Evolutionary conservation across 2,797 vertebrate genomes (phyloP), one percentile per base, ranked within the genome.

Genomic region (Myioborus miniatus): DNA sequence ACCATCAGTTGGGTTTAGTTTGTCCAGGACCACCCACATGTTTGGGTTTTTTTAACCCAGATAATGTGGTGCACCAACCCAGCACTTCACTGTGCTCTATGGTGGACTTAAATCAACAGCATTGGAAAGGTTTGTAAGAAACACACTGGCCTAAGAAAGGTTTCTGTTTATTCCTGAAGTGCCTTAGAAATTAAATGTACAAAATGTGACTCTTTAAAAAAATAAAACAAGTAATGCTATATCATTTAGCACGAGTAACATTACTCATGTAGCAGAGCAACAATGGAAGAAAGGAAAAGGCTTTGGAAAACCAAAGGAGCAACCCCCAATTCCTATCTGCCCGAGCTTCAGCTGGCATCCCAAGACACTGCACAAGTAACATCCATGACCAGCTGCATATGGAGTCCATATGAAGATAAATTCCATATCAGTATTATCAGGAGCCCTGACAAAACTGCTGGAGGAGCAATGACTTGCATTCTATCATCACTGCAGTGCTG

Each of bases 131-230:
- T 2, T 70, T 43, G 1, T 41, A 80, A 87, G n/a, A 94, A 89
- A 83, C 37, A 86, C 62, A 23, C 37, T 12, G 4, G 26, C 13
- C 39, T 91, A 83, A 68, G 47, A 93, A 85, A 81, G 15, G 19
- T 52, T 71, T 58, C 11, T 18, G 32, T 96, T 96, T 94, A 97
- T 96, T 96, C 44, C 65, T 55, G 47, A 91, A 75, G 52, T 49
- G 43, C 69, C 52, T 86, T 47, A 85, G 55, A 90, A 93, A 92
- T 56, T 16, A 95, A 90, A 90, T 15, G 47, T 92, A 94, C 34
- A 96, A 96, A 95, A 94, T 7, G 32, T 29, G 60, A 36, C 23
- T 5, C 12, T 59, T 64, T 34, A 2, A 3, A 59, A 87, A 94
- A 83, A 76, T 49, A 34, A 32, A 68, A 29, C 41, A 74, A 58